These are phyloP conservation scores for Idaea biselata DNA, from an alignment of 2,888 invertebrate species.

Conservation along the genomic window DNA sequence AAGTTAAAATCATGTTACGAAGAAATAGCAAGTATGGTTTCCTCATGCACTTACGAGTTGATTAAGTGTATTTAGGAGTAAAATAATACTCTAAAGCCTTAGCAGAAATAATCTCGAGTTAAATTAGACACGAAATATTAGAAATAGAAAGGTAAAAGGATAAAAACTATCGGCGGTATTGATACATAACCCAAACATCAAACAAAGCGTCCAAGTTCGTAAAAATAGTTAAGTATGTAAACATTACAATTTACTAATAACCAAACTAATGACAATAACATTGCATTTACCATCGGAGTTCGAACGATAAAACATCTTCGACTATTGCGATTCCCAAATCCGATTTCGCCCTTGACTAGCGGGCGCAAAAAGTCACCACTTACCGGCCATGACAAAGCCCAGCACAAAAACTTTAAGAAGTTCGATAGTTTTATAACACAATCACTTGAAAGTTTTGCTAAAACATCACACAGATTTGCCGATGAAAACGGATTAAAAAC, in stretches of 20 bases:
- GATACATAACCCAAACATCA: slow-evolving; percentile 67
- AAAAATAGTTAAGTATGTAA: slow-evolving; percentile 55
- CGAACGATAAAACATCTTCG: slow-evolving; percentile 82
- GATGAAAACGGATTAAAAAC: slow-evolving; percentile 82
- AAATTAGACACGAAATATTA: slow-evolving; percentile 51
- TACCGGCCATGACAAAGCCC: slow-evolving; percentile 90
- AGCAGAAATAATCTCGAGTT: slow-evolving; percentile 56
- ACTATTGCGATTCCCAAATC: slow-evolving; percentile 79
- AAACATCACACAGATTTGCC: slow-evolving; percentile 80
- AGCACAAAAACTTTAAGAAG: slow-evolving; percentile 79
- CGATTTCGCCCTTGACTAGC: slow-evolving; percentile 80
- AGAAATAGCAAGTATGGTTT: slow-evolving; percentile 23
- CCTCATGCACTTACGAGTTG: slow-evolving; percentile 37
- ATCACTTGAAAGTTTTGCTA: slow-evolving; percentile 75
- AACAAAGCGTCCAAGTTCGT: slow-evolving; percentile 54
- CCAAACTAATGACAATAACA: slow-evolving; percentile 78
- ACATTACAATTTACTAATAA: slow-evolving; percentile 69
- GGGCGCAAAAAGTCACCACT: slow-evolving; percentile 83
- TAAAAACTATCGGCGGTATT: slow-evolving; percentile 68
- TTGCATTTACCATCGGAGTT: slow-evolving; percentile 81
- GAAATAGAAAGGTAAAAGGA: slow-evolving; percentile 60
- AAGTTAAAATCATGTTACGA: not conserved
- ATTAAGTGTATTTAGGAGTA: slow-evolving; percentile 25
- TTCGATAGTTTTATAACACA: slow-evolving; percentile 77
- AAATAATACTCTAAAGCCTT: slow-evolving; percentile 44